These are phyloP conservation scores for Aphelocoma californica DNA, from an alignment of 2,797 vertebrate species.

Conservation along the genomic window DNA sequence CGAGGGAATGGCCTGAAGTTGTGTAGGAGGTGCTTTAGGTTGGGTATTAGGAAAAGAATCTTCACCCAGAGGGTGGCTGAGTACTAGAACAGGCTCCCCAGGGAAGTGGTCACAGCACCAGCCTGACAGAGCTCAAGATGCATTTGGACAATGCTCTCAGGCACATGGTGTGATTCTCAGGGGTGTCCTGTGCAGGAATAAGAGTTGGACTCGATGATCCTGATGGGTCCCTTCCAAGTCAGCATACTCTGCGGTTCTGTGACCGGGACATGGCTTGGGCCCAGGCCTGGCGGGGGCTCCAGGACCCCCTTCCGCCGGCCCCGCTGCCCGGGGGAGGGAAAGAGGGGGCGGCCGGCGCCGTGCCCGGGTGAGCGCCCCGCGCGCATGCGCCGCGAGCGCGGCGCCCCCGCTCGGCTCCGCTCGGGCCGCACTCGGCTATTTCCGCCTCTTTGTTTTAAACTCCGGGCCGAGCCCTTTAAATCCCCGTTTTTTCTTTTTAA, in stretches of 20 bases:
- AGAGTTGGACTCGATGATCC: neutral
- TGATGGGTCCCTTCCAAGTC: neutral
- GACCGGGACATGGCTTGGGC: fast-evolving
- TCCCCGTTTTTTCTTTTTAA: neutral
- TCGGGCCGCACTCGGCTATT: slow-evolving; percentile 90
- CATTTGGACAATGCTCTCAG: neutral
- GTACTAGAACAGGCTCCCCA: no score
- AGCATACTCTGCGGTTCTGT: neutral
- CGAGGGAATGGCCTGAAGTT: neutral
- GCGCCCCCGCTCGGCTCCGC: slow-evolving; percentile 84
- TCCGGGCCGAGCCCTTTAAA: slow-evolving; percentile 74
- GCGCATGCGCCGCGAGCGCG: slow-evolving; percentile 83
- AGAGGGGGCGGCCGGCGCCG: neutral
- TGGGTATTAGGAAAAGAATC: neutral
- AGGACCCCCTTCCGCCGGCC: neutral
- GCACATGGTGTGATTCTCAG: neutral
- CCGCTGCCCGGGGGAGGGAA: neutral
- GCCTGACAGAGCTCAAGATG: neutral
- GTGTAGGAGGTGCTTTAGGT: neutral
- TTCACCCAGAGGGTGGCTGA: fast-evolving
- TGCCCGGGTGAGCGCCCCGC: neutral
- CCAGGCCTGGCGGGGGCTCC: neutral
- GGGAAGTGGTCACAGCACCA: neutral
- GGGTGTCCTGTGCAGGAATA: neutral
- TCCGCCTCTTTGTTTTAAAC: slow-evolving; percentile 99